A percentile compares a stretch with the other conserved stretches of the same genome.
Conservation (phyloP, 2,113 vertebrate genomes). For the Bostrychus sinensis region DNA sequence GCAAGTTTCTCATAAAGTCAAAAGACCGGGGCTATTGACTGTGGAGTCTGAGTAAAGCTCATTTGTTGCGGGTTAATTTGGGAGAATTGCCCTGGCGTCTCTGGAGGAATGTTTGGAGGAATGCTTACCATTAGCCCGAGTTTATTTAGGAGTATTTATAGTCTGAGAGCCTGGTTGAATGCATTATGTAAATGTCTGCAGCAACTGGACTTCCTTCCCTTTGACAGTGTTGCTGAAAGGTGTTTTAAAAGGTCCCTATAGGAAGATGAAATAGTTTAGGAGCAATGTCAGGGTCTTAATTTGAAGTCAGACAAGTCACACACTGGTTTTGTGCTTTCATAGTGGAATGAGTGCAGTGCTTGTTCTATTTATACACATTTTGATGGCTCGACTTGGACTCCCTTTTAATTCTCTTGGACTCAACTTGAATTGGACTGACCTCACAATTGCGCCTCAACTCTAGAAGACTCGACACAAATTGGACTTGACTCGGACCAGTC, state of each 20-base stretch:
- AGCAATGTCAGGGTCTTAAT: neutral
- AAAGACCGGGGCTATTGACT: conserved; percentile 22
- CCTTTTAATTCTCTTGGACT: no score
- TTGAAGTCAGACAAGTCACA: no score
- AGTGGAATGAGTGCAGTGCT: no score
- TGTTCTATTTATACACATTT: no score
- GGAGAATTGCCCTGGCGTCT: conserved; percentile 39
- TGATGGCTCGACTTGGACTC: no score
- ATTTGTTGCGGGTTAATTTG: conserved; percentile 56
- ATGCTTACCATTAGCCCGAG: conserved; percentile 13
- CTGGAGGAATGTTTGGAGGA: conserved; percentile 41
- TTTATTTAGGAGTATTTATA: conserved; percentile 37
- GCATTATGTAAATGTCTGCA: conserved; percentile 24
- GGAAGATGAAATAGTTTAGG: neutral
- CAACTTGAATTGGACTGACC: no score
- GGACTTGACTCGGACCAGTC: no score
- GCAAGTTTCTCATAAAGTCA: conserved; percentile 13
- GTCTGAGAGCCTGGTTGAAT: conserved; percentile 10
- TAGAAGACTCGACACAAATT: no score
- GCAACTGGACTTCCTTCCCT: conserved; percentile 33
- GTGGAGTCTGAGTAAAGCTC: conserved; percentile 11
- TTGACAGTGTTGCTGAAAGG: neutral
- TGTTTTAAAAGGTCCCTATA: neutral
- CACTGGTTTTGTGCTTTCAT: no score
- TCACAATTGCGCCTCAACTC: no score